phyloP scores from a whole-genome alignment of 1,140 invertebrate genomes.

The Lanistes nyassanus region DNA sequence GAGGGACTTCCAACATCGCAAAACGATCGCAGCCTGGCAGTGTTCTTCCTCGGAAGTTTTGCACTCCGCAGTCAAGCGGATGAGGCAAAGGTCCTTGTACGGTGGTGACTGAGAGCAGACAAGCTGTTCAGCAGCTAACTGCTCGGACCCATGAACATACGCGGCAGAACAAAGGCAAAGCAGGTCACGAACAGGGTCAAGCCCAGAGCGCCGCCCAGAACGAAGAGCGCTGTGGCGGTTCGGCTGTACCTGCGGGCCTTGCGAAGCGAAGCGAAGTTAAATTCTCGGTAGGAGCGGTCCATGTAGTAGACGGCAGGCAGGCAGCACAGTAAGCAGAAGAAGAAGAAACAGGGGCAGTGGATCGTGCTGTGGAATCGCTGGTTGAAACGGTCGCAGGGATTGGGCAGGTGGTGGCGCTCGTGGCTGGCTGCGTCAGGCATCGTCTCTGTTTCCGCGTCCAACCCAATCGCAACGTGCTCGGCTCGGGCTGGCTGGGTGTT shows the following conservation, averaged over 20 bases:
- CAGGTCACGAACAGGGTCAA: slow-evolving; percentile 23
- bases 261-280: slow-evolving; percentile 31
- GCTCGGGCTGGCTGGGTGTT: no score
- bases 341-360: slow-evolving; percentile 43
- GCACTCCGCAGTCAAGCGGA: no score
- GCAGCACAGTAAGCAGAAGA: slow-evolving; percentile 47
- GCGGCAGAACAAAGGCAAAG: slow-evolving; percentile 28
- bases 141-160: slow-evolving; percentile 6
- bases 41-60: no score
- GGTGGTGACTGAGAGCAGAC: no score
- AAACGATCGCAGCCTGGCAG: no score
- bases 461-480: no score
- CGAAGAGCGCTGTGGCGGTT: slow-evolving; percentile 30
- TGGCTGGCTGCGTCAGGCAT: not conserved
- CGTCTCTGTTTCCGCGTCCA: not conserved
- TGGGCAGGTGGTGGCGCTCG: slow-evolving; percentile 26
- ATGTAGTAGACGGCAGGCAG: slow-evolving; percentile 39
- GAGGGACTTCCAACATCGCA: no score
- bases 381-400: slow-evolving; percentile 42
- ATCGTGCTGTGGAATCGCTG: slow-evolving; percentile 36
- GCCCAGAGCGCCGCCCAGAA: slow-evolving; percentile 24
- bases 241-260: slow-evolving; percentile 31
- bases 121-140: no score
- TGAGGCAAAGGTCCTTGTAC: no score
- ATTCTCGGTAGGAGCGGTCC: slow-evolving; percentile 34